Percentiles rank a stretch among this genome's conserved stretches.
Evolutionary conservation across 2,113 vertebrate species (phyloP).

Genomic region (Piaya cayana): DNA sequence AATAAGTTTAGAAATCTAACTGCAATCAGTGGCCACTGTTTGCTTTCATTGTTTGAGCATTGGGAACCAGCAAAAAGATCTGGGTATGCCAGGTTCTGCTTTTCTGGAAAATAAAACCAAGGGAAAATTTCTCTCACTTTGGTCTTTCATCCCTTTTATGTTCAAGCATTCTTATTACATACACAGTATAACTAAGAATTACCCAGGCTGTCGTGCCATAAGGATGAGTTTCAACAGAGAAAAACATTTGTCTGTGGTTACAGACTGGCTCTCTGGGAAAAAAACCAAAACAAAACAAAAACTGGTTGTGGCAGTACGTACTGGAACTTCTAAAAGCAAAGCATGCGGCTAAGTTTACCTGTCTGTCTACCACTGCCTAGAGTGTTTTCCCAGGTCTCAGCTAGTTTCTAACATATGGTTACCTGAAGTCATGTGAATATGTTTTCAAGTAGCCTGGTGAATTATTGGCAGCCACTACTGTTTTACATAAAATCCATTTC

Average conservation of each 20-base stretch:
- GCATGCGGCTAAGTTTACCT: conserved; percentile 64
- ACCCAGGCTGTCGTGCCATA: conserved; percentile 51
- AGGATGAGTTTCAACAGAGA: conserved; percentile 70
- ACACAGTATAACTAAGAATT: conserved; percentile 8
- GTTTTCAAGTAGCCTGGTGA: conserved; percentile 43
- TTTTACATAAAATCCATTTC: conserved; percentile 13
- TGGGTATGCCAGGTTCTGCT: neutral
- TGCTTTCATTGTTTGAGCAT: neutral
- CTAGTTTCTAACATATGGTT: conserved; percentile 26
- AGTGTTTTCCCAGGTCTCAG: conserved; percentile 59
- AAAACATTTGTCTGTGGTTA: conserved; percentile 75
- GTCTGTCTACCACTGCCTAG: conserved; percentile 63
- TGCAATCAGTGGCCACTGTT: neutral
- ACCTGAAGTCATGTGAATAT: conserved; percentile 52
- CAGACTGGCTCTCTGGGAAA: conserved; percentile 66
- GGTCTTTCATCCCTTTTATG: conserved; percentile 47
- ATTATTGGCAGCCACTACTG: conserved; percentile 8
- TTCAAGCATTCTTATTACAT: conserved; percentile 46
- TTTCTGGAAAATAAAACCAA: conserved; percentile 23
- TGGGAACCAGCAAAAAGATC: neutral
- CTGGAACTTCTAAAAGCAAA: conserved; percentile 68
- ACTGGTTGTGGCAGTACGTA: conserved; percentile 61
- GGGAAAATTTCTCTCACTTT: conserved; percentile 65
- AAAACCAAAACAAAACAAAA: conserved; percentile 47
- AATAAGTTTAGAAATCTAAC: neutral